These are phyloP conservation scores for Agrilus mali DNA, from an alignment of 2,888 invertebrate genomes.

Conservation along the genomic window DNA sequence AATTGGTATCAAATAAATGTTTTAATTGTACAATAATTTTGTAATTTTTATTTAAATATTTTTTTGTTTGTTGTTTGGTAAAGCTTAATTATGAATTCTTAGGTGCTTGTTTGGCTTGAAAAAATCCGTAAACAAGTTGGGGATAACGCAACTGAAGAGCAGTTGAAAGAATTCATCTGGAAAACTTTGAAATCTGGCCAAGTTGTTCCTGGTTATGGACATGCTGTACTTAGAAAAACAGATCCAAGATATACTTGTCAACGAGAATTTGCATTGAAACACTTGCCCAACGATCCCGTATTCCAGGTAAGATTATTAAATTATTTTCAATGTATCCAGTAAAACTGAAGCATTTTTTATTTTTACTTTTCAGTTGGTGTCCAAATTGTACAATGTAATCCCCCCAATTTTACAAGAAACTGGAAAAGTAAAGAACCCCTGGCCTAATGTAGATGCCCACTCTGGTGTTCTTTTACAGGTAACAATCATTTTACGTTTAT, in stretches of 20 bases:
- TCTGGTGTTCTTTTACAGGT: constrained; percentile 87
- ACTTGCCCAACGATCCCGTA: constrained; percentile 80
- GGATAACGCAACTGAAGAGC: constrained; percentile 74
- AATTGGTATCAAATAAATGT: too few species aligned
- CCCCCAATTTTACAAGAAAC: constrained; percentile 85
- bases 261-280: constrained; percentile 86
- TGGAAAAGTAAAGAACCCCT: constrained; percentile 95
- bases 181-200: constrained; percentile 91
- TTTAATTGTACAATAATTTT: too few species aligned
- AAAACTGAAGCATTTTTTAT: constrained; percentile 5
- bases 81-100: too few species aligned
- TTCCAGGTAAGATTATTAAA: constrained; percentile 52
- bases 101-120: constrained; percentile 87
- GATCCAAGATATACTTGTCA: constrained; percentile 89
- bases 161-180: constrained; percentile 94
- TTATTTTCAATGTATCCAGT: background rate
- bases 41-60: too few species aligned
- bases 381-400: constrained; percentile 82
- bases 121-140: constrained; percentile 80
- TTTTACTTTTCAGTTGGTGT: constrained; percentile 51
- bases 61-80: too few species aligned
- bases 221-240: constrained; percentile 90
- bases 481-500: constrained; percentile 9
- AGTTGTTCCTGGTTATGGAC: constrained; percentile 95
- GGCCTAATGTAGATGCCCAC: constrained; percentile 97